These are phyloP conservation scores for Deilephila porcellus DNA, from an alignment of 2,888 invertebrate genomes.

Conservation along the genomic window DNA sequence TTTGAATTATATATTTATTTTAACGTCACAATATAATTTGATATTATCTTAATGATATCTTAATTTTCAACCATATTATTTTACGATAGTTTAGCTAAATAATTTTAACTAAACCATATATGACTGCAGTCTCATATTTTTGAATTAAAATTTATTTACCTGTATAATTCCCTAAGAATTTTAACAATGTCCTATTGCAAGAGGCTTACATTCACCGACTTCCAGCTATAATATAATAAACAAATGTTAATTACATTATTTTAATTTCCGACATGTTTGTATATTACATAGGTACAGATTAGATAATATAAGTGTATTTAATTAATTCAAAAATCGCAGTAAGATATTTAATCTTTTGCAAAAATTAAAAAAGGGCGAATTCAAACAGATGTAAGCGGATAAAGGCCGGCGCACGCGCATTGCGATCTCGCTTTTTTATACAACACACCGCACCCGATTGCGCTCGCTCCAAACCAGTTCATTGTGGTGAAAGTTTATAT, in stretches of 20 bases:
- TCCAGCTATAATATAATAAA: too few relatives aligned
- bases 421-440: slow-evolving; percentile 55
- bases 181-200: too few relatives aligned
- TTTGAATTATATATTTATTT: not conserved
- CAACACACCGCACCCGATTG: slow-evolving; percentile 49
- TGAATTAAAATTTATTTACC: too few relatives aligned
- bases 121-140: too few relatives aligned
- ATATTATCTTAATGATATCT: not conserved
- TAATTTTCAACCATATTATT: not conserved
- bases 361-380: slow-evolving; percentile 30
- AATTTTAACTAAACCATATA: not conserved
- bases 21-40: not conserved
- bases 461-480: slow-evolving; percentile 63
- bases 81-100: not conserved
- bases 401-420: slow-evolving; percentile 41
- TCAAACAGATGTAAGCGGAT: slow-evolving; percentile 35
- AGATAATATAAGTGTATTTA: too few relatives aligned
- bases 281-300: too few relatives aligned
- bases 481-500: slow-evolving; percentile 71
- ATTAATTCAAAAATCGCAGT: not conserved
- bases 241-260: too few relatives aligned
- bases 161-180: too few relatives aligned
- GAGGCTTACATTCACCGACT: too few relatives aligned
- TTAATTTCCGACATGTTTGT: too few relatives aligned
- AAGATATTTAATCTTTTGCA: not conserved